Evolutionary conservation across 2,888 invertebrate genomes (phyloP), one percentile per base, ranked within the genome.

Genomic region (Lottia gigantea): DNA sequence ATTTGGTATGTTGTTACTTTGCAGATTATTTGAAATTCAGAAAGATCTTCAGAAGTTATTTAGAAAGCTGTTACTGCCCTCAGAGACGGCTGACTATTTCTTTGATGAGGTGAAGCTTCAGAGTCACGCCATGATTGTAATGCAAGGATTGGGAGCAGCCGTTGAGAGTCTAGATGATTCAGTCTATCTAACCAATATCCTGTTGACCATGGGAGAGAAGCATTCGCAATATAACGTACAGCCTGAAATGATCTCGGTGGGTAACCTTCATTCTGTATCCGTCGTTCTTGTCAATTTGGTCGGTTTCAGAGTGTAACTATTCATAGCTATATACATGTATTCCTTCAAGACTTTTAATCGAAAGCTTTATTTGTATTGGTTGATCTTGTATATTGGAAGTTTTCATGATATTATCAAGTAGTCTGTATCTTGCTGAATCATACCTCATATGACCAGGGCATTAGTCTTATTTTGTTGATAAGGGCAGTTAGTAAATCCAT

Each of bases 121-220:
- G 62, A 77, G 75, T 31, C 87, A 87, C 70, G 84, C 86, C 1
- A 78, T 81, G 45, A 82, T 83, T 1, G 86, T 86, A 14, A 82
- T 87, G 83, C 84, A 85, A 71, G 86, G 85, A 0, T 79, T 87
- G 61, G 86, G 86, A 7, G 87, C 87, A 0, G 85, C 86, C 1
- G 87, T 86, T 12, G 87, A 87, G 74, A 85, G 82, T 67, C 77
- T 87, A 31, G 85, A 86, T 40, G 86, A 87, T 70, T 82, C 85
- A 1, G 79, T 81, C 16, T 81, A 84, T 62, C 80, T 87, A 8
- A 78, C 80, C 3, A 70, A 72, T 12, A 70, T 84, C 16, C 74
- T 84, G 8, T 72, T 82, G 15, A 77, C 80, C 2, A 76, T 83
- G 46, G 84, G 85, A 1, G 81, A 82, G 49, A 76, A 80, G 25